Conservation (phyloP, 2,888 invertebrate species). For the Aphrophora alni region DNA sequence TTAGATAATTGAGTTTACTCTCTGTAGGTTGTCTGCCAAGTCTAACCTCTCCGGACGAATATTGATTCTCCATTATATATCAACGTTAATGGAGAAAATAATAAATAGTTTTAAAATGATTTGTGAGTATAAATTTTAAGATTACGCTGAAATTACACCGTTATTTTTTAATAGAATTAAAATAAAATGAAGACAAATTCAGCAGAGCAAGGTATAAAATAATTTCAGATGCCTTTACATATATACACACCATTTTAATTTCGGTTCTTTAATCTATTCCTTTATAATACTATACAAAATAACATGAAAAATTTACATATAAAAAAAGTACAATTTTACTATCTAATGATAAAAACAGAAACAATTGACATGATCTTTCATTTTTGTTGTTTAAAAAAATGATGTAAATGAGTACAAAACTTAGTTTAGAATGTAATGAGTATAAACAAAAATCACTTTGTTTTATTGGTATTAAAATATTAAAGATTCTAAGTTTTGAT, state of each 20-base stretch:
- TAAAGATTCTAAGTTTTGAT: background rate
- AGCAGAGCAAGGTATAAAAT: no score
- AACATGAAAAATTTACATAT: background rate
- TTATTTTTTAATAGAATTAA: no score
- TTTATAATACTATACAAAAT: background rate
- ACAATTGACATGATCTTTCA: background rate
- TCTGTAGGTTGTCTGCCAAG: no score
- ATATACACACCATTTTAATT: constrained; percentile 2
- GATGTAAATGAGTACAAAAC: background rate
- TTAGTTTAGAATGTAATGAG: background rate
- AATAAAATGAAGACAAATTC: no score
- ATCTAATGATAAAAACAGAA: background rate
- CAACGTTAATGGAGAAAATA: no score
- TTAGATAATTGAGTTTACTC: no score
- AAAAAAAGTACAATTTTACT: background rate
- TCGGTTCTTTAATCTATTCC: background rate
- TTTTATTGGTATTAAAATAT: background rate
- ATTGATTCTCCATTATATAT: no score
- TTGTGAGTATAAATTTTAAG: no score
- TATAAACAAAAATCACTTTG: background rate
- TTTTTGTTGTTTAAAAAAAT: background rate
- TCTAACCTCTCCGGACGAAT: no score
- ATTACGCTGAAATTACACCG: no score
- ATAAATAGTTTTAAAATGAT: no score
- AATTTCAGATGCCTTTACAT: background rate